These are phyloP conservation scores for Gandaritis pyraliata DNA, from an alignment of 2,888 invertebrate species.

Conservation along the genomic window DNA sequence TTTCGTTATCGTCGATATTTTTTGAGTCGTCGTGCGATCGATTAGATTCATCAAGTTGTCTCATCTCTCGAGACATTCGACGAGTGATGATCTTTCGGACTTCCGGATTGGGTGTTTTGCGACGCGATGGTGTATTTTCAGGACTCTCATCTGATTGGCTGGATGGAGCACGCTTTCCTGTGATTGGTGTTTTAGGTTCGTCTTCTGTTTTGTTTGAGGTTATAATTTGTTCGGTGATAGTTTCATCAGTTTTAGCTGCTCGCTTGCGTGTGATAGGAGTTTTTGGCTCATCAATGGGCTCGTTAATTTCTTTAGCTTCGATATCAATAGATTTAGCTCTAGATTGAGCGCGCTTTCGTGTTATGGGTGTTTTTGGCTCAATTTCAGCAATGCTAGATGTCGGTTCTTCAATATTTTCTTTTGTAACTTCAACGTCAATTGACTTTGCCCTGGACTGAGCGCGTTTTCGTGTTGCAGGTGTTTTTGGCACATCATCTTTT, in stretches of 20 bases:
- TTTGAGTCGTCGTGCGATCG: conserved; percentile 53
- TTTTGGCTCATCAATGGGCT: conserved; percentile 52
- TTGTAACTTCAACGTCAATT: conserved; percentile 17
- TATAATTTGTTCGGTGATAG: conserved; percentile 7
- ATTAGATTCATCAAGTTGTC: conserved; percentile 59
- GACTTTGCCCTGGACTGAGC: conserved; percentile 31
- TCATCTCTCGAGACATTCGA: conserved; percentile 70
- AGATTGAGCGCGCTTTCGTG: conserved; percentile 65
- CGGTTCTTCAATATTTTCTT: conserved; percentile 12
- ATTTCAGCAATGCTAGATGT: conserved; percentile 1
- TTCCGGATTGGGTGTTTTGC: conserved; percentile 67
- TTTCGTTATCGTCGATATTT: conserved; percentile 67
- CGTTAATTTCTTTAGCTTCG: conserved; percentile 46
- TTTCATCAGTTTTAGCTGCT: conserved; percentile 51
- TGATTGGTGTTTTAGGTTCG: conserved; percentile 58
- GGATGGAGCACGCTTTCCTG: conserved; percentile 66
- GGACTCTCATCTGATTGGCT: conserved; percentile 54
- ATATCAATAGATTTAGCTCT: conserved; percentile 21
- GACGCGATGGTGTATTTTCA: conserved; percentile 54
- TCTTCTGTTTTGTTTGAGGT: conserved; percentile 32
- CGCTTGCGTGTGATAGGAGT: conserved; percentile 64
- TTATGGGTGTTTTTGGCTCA: conserved; percentile 48
- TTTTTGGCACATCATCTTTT: conserved; percentile 27
- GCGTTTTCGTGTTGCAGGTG: conserved; percentile 34
- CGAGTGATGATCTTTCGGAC: conserved; percentile 69